Conservation (phyloP, 2,113 vertebrate species). For the Malaclemys terrapin region DNA sequence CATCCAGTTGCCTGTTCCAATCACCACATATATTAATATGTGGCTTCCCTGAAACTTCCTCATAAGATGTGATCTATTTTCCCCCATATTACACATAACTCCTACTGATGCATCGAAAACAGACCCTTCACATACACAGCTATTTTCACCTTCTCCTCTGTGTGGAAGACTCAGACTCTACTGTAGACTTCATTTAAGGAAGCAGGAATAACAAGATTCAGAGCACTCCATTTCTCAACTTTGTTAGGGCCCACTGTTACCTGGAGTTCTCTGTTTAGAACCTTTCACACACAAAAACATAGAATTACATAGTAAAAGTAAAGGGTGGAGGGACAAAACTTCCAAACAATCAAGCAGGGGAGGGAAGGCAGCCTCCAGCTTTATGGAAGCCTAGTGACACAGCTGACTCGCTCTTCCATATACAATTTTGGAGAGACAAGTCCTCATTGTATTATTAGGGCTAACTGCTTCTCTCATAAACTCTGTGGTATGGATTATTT, state of each 20-base stretch:
- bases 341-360: neutral
- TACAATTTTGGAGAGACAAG: neutral
- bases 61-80: neutral
- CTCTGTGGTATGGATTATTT: neutral
- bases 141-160: neutral
- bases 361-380: neutral
- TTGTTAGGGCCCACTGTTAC: neutral
- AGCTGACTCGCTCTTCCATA: neutral
- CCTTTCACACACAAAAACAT: neutral
- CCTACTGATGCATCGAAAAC: neutral
- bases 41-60: neutral
- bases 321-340: neutral
- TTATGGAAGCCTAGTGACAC: neutral
- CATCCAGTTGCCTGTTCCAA: neutral
- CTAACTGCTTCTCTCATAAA: neutral
- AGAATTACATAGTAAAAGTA: neutral
- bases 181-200: neutral
- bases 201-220: neutral
- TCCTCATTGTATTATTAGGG: neutral
- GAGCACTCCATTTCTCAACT: neutral
- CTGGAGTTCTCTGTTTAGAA: neutral
- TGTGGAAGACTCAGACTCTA: neutral
- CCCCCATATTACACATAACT: fast-evolving
- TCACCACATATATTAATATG: neutral
- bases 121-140: neutral